These are phyloP conservation scores for Ammodytes marinus DNA, from an alignment of 2,113 vertebrate species.

Conservation along the genomic window DNA sequence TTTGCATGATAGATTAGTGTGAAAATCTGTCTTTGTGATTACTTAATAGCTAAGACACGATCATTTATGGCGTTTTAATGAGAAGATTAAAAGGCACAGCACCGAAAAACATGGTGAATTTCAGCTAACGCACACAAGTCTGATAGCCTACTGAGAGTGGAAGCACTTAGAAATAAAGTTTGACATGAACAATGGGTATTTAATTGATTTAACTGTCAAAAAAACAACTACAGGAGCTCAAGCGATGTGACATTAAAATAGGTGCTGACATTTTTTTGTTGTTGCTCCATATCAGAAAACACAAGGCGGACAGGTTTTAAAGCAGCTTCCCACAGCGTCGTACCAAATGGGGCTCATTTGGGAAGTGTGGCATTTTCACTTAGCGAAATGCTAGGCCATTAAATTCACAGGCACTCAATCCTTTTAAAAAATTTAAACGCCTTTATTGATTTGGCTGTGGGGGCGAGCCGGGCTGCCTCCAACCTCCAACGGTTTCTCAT, in stretches of 20 bases:
- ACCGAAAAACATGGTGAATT: not conserved
- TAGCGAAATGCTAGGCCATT: slow-evolving; percentile 47
- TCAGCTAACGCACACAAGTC: not conserved
- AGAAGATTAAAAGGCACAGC: not conserved
- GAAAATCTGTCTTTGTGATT: slow-evolving; percentile 7
- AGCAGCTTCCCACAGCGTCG: not conserved
- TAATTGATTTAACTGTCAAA: not conserved
- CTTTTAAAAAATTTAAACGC: slow-evolving; percentile 59
- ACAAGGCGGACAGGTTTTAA: not conserved
- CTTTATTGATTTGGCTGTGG: slow-evolving; percentile 46
- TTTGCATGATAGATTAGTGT: slow-evolving; percentile 22
- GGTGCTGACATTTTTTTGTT: not conserved
- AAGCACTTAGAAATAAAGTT: not conserved
- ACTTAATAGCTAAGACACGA: slow-evolving; percentile 11
- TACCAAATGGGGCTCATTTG: not conserved
- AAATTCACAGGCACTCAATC: slow-evolving; percentile 36
- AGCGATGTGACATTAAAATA: not conserved
- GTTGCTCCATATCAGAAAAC: not conserved
- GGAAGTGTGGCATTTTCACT: slow-evolving; percentile 23
- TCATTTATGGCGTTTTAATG: not conserved
- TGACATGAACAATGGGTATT: not conserved
- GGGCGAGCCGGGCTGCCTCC: not conserved
- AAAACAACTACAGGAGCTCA: not conserved
- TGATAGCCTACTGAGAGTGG: not conserved
- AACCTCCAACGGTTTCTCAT: slow-evolving; percentile 22